These are phyloP conservation scores for Dryocosmus kuriphilus DNA, from an alignment of 2,888 invertebrate species.

Conservation along the genomic window DNA sequence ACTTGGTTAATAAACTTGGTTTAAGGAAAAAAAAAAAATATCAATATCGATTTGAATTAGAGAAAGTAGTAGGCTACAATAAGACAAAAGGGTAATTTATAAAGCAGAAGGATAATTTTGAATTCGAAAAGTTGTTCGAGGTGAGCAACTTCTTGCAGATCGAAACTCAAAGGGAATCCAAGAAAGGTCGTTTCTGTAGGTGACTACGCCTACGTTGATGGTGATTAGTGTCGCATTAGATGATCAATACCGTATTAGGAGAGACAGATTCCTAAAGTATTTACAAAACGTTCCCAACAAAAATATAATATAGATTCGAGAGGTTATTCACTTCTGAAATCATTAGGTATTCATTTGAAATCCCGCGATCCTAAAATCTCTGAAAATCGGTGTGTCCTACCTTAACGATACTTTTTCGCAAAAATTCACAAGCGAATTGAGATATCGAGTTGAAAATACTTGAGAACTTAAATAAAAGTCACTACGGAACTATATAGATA, in stretches of 20 bases:
- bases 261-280: neutral
- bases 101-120: slow-evolving; percentile 15
- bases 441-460: no score
- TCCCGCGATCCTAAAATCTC: no score
- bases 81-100: neutral
- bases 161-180: neutral
- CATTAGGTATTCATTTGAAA: no score
- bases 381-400: no score
- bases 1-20: no score
- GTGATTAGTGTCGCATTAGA: slow-evolving; percentile 36
- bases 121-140: slow-evolving; percentile 12
- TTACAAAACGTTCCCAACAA: neutral
- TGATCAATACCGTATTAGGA: slow-evolving; percentile 13
- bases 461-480: no score
- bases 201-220: slow-evolving; percentile 9
- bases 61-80: neutral
- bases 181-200: slow-evolving; percentile 9
- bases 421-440: no score
- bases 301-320: neutral
- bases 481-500: no score
- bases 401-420: no score
- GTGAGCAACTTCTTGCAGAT: slow-evolving; percentile 7
- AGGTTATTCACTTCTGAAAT: no score
- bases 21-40: no score
- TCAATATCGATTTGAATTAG: no score